A percentile compares a stretch with the other conserved stretches of the same genome.
phyloP scores from a whole-genome alignment of 2,797 vertebrate species.

The Nothura maculosa region DNA sequence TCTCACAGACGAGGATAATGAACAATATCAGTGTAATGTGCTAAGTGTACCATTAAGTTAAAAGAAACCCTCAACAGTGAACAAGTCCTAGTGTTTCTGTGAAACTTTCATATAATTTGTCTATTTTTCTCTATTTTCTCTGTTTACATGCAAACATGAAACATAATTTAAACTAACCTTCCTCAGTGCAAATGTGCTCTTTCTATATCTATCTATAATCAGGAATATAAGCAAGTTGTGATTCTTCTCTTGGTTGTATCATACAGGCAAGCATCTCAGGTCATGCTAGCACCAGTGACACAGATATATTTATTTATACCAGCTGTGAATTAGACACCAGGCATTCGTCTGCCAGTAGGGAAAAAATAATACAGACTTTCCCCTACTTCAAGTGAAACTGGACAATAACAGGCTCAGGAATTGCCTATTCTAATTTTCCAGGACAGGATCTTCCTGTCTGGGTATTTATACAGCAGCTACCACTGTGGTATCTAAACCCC shows the following conservation, averaged over 20 bases:
- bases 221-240: neutral
- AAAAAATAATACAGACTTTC: constrained; percentile 20
- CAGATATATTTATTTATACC: neutral
- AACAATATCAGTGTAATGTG: neutral
- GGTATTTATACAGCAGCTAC: constrained; percentile 54
- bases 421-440: constrained; percentile 61
- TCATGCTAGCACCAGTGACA: neutral
- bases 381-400: constrained; percentile 11
- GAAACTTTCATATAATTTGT: neutral
- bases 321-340: neutral
- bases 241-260: neutral
- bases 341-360: neutral
- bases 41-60: neutral
- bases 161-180: neutral
- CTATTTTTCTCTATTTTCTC: neutral
- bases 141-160: neutral
- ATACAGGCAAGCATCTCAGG: neutral
- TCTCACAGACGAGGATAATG: neutral
- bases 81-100: neutral
- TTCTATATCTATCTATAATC: neutral
- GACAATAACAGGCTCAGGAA: constrained; percentile 55
- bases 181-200: neutral
- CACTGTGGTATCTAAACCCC: constrained; percentile 47
- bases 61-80: neutral
- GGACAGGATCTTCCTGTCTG: constrained; percentile 58